Conservation (phyloP, 1,140 invertebrate genomes). For the Seison nebaliae region DNA sequence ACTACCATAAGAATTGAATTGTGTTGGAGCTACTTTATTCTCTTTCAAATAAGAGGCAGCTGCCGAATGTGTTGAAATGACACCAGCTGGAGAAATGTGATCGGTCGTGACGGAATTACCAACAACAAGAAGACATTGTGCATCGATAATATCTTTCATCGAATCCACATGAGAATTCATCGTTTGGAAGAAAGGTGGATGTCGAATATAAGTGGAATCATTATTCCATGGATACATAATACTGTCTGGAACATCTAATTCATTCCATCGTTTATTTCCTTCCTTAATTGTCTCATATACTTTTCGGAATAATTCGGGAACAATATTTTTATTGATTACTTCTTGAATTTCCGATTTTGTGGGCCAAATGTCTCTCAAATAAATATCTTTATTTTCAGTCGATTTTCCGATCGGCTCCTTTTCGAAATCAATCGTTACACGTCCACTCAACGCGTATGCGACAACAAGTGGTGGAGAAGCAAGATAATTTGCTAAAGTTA, state of each 20-base stretch:
- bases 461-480: slow-evolving; percentile 79
- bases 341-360: slow-evolving; percentile 55
- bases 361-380: slow-evolving; percentile 76
- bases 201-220: slow-evolving; percentile 76
- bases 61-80: slow-evolving; percentile 69
- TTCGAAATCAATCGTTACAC: slow-evolving; percentile 76
- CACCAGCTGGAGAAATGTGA: slow-evolving; percentile 89
- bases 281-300: slow-evolving; percentile 45
- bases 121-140: slow-evolving; percentile 1
- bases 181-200: slow-evolving; percentile 73
- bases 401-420: slow-evolving; percentile 51
- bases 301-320: slow-evolving; percentile 88
- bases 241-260: slow-evolving; percentile 45
- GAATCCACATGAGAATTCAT: slow-evolving; percentile 32
- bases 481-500: slow-evolving; percentile 77
- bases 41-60: slow-evolving; percentile 50
- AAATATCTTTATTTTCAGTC: slow-evolving; percentile 42
- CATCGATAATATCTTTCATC: slow-evolving; percentile 1
- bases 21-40: slow-evolving; percentile 51
- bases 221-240: slow-evolving; percentile 63
- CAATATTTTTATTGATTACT: slow-evolving; percentile 61
- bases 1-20: slow-evolving; percentile 93
- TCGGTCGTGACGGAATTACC: slow-evolving; percentile 89
- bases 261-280: slow-evolving; percentile 60
- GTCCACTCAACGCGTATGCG: slow-evolving; percentile 77